Base-by-base conservation (phyloP, 2,888 invertebrate species). In the Xiphydria camelus region DNA sequence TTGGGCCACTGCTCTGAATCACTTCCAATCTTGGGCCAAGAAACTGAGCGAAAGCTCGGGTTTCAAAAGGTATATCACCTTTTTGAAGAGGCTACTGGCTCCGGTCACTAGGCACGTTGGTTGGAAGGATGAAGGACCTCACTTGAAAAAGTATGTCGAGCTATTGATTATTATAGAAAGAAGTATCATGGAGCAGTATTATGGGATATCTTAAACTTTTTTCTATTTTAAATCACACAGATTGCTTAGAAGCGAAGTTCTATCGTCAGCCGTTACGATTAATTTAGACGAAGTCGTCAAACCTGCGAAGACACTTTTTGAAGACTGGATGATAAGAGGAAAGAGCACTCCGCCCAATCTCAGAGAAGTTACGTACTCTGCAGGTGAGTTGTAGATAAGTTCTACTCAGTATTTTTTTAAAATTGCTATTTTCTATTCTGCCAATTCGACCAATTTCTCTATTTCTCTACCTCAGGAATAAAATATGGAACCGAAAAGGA, bases 1-100 rank as follows among this genome's bases (percentile, higher is more conserved):
- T 0, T 93, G 93, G 93, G 82, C 85, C 0, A 87, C 89, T 0
- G 90, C 90, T 0, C 79, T 91, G 1, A 80, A 81, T 48, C 89
- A 90, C 68, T 80, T 92, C 14, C 82, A 85, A 47, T 82, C 84
- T 52, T 88, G 92, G 86, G 80, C 85, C 37, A 81, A 83, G 41
- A 80, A 88, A 52, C 77, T 92, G 19, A 83, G 83, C n/a, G 84
- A 87, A 57, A 82, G 85, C n/a, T 77, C 83, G 3, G 83, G 86
- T 0, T 85, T 86, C 45, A 87, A 86, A 15, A 80, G 85, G 2
- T 84, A 85, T 50, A 79, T 88, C 20, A 78, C 79, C 37, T 84
- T 81, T 59, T 77, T 85, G 64, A 78, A 81, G 53, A 78, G 77
- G 53, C 64, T 88, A 14, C 68, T 88, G 20, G 76, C 76, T 4